phyloP scores from a whole-genome alignment of 2,888 invertebrate genomes.

The Beris chalybata region DNA sequence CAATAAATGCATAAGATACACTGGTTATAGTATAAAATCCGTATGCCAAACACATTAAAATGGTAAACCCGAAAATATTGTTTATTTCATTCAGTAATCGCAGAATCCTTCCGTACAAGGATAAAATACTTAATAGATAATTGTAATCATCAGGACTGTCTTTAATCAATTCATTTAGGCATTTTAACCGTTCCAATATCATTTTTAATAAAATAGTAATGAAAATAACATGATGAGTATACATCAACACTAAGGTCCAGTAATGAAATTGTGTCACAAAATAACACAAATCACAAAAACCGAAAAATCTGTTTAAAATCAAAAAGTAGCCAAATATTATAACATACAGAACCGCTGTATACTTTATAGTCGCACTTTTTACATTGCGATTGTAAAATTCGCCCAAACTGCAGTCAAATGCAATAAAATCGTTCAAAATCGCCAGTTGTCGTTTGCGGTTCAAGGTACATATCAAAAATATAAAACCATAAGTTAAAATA shows the following conservation, averaged over 20 bases:
- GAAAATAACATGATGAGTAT: neutral
- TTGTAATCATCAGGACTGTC: neutral
- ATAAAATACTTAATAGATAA: neutral
- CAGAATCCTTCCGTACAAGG: neutral
- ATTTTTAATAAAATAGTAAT: neutral
- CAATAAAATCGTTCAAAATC: conserved; percentile 2
- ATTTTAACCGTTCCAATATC: neutral
- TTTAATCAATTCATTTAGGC: neutral
- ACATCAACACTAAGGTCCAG: neutral
- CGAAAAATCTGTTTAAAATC: too few species aligned
- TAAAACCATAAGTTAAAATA: neutral
- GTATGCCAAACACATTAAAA: neutral
- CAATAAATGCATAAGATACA: neutral
- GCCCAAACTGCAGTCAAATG: neutral
- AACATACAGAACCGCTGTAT: neutral
- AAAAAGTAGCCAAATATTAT: neutral
- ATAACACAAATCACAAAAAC: too few species aligned
- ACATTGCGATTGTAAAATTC: neutral
- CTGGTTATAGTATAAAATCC: conserved; percentile 9
- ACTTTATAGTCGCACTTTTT: neutral
- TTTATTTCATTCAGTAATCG: neutral
- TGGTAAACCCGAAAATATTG: neutral
- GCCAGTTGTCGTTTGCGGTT: neutral
- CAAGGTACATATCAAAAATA: neutral
- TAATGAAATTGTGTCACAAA: neutral